These are phyloP conservation scores for Unio delphinus DNA, from an alignment of 2,888 invertebrate genomes.

Conservation along the genomic window DNA sequence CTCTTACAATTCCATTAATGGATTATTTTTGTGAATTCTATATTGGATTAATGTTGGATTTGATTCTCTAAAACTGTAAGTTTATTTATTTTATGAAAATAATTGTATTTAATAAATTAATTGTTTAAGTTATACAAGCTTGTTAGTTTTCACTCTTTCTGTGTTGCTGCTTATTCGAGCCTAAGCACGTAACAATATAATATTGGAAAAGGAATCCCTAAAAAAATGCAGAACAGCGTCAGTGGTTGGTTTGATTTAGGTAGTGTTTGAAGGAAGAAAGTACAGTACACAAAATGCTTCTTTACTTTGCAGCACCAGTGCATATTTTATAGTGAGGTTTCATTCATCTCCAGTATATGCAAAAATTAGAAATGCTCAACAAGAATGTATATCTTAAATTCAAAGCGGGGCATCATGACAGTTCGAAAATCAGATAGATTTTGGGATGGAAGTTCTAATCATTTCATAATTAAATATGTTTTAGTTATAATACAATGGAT, in stretches of 20 bases:
- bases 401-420: slow-evolving; percentile 28
- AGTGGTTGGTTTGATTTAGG: slow-evolving; percentile 12
- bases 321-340: slow-evolving; percentile 35
- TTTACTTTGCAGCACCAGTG: slow-evolving; percentile 35
- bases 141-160: no score
- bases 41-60: no score
- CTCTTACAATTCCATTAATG: no score
- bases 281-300: background rate
- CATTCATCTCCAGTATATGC: slow-evolving; percentile 22
- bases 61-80: no score
- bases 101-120: no score
- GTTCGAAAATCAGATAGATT: slow-evolving; percentile 35
- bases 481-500: slow-evolving; percentile 9
- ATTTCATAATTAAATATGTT: slow-evolving; percentile 49
- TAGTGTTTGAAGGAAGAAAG: slow-evolving; percentile 10
- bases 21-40: no score
- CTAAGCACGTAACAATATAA: no score
- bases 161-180: no score
- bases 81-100: no score
- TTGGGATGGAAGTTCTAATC: slow-evolving; percentile 47
- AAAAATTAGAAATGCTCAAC: slow-evolving; percentile 10
- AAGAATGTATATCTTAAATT: slow-evolving; percentile 30
- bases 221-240: background rate
- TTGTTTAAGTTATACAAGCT: no score
- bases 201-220: background rate